A percentile compares a stretch with the other conserved stretches of the same genome.
Conservation (phyloP, 2,113 vertebrate species). For the Sebastes fasciatus region DNA sequence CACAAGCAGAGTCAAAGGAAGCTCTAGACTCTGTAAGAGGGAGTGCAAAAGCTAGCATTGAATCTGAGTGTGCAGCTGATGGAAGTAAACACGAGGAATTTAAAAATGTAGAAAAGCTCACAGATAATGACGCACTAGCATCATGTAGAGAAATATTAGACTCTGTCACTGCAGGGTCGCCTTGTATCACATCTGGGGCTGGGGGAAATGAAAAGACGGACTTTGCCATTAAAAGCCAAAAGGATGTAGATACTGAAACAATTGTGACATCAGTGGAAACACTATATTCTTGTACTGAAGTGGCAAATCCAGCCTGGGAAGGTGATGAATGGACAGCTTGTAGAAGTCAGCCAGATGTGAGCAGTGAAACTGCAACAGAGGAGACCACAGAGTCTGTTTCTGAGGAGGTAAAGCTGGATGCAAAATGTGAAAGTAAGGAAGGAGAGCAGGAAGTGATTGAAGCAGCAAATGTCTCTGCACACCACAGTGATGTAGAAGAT, state of each 20-base stretch:
- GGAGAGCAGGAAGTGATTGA: constrained; percentile 15
- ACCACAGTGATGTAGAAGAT: neutral
- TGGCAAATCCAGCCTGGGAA: constrained; percentile 26
- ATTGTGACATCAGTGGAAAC: constrained; percentile 15
- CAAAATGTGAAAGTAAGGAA: constrained; percentile 20
- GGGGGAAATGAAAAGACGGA: constrained; percentile 10
- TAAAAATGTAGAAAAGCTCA: constrained; percentile 23
- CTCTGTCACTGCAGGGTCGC: neutral
- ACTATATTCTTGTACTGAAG: constrained; percentile 5
- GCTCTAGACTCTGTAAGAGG: neutral
- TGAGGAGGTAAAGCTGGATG: constrained; percentile 32
- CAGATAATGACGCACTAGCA: constrained; percentile 18
- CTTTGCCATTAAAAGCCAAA: constrained; percentile 6
- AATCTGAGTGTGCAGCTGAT: constrained; percentile 27
- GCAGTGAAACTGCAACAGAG: constrained; percentile 22
- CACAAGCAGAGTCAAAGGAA: constrained; percentile 36
- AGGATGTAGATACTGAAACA: constrained; percentile 27
- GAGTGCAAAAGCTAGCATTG: neutral
- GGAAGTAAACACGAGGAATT: constrained; percentile 35
- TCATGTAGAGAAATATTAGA: constrained; percentile 30
- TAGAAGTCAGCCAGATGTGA: constrained; percentile 6
- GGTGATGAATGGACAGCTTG: constrained; percentile 12
- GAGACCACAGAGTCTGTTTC: constrained; percentile 26
- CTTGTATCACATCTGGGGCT: constrained; percentile 2
- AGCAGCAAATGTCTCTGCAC: constrained; percentile 2